Evolutionary conservation across 2,797 vertebrate genomes (phyloP).

Genomic region (Falco biarmicus): DNA sequence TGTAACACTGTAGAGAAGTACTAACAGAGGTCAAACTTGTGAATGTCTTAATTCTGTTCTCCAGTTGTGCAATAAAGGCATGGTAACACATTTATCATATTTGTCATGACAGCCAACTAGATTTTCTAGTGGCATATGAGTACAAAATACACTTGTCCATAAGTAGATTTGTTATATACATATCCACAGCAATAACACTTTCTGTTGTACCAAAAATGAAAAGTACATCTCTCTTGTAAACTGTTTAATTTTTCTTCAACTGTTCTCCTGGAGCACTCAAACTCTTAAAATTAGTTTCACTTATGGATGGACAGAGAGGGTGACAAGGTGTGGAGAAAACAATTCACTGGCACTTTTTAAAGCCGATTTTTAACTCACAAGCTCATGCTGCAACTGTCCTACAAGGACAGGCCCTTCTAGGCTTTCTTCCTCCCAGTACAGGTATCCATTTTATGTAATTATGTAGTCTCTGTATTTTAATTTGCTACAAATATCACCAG

Average conservation of each 20-base stretch:
- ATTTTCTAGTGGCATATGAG: not conserved
- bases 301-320: not conserved
- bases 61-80: not conserved
- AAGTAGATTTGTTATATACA: not conserved
- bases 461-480: fast-evolving
- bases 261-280: not conserved
- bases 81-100: not conserved
- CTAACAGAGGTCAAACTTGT: not conserved
- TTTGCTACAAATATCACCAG: not conserved
- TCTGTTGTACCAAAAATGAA: not conserved
- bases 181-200: not conserved
- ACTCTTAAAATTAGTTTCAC: not conserved
- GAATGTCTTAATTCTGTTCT: not conserved
- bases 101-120: not conserved
- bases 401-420: not conserved
- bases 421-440: not conserved
- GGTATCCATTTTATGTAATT: not conserved
- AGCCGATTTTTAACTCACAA: not conserved
- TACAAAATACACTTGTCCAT: not conserved
- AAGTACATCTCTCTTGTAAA: not conserved
- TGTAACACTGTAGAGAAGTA: not conserved
- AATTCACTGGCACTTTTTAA: not conserved
- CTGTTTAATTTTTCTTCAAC: not conserved
- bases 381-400: not conserved
- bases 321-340: not conserved